Conservation (phyloP, 2,113 vertebrate genomes). For the Clarias gariepinus region DNA sequence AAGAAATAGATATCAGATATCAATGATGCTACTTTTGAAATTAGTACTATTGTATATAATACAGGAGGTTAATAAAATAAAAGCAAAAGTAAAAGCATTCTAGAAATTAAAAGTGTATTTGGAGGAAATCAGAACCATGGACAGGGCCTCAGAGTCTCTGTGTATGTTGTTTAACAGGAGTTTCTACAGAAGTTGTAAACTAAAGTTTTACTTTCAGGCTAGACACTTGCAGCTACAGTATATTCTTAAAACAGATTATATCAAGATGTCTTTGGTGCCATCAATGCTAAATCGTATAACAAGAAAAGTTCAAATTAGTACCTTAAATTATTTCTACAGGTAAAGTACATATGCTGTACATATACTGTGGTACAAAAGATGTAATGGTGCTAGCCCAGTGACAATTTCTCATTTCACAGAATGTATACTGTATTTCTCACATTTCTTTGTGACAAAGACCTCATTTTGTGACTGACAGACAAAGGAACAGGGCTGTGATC, state of each 20-base stretch:
- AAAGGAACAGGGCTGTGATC: neutral
- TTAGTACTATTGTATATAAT: too few relatives aligned
- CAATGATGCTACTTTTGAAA: too few relatives aligned
- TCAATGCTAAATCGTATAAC: neutral
- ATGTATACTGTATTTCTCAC: neutral
- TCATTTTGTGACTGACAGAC: neutral
- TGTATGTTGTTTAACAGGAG: neutral
- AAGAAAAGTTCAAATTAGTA: neutral
- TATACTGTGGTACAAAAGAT: neutral
- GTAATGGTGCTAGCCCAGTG: neutral
- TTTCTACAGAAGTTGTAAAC: neutral
- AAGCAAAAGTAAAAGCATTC: neutral
- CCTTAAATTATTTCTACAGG: neutral
- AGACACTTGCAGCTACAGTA: neutral
- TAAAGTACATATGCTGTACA: neutral
- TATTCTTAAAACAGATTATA: neutral
- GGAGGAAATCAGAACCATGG: conserved; percentile 28
- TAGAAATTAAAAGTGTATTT: neutral
- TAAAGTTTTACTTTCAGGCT: neutral
- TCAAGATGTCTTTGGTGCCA: neutral
- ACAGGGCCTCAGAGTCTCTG: conserved; percentile 4
- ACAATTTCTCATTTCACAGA: neutral
- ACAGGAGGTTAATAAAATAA: neutral
- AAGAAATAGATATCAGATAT: neutral
- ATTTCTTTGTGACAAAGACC: neutral